A percentile compares a stretch with the other conserved stretches of the same genome.
phyloP scores from a whole-genome alignment of 2,888 invertebrate genomes.

The Allygus modestus region DNA sequence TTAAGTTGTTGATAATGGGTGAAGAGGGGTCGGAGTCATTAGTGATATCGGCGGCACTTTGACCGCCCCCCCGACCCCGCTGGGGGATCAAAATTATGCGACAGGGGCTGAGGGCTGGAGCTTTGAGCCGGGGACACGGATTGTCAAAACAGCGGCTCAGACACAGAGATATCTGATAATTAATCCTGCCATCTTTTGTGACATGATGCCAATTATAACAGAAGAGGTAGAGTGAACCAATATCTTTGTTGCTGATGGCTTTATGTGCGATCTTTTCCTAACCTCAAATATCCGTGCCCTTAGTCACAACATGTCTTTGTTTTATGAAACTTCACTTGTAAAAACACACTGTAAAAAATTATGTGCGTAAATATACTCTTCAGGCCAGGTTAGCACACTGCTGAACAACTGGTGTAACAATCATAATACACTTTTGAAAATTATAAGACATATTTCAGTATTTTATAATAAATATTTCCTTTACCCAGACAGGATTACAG shows the following conservation, averaged over 20 bases:
- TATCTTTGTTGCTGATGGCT: neutral
- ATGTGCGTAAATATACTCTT: too few relatives aligned
- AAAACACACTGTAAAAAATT: too few relatives aligned
- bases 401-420: too few relatives aligned
- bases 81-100: conserved; percentile 33
- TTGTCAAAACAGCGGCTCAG: conserved; percentile 6
- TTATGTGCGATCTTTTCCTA: too few relatives aligned
- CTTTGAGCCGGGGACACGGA: neutral
- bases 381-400: too few relatives aligned
- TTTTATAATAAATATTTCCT: too few relatives aligned
- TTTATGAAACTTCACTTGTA: too few relatives aligned
- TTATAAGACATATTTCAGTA: too few relatives aligned
- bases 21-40: conserved; percentile 39
- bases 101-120: neutral
- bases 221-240: neutral
- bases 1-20: conserved; percentile 57
- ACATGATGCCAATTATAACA: conserved; percentile 34
- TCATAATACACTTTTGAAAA: too few relatives aligned
- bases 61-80: conserved; percentile 32
- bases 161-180: conserved; percentile 29
- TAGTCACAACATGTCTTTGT: too few relatives aligned
- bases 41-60: conserved; percentile 53
- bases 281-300: too few relatives aligned
- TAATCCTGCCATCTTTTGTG: conserved; percentile 28
- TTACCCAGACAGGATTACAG: too few relatives aligned